phyloP scores from a whole-genome alignment of 2,797 vertebrate species.

The Meriones psammophilus region DNA sequence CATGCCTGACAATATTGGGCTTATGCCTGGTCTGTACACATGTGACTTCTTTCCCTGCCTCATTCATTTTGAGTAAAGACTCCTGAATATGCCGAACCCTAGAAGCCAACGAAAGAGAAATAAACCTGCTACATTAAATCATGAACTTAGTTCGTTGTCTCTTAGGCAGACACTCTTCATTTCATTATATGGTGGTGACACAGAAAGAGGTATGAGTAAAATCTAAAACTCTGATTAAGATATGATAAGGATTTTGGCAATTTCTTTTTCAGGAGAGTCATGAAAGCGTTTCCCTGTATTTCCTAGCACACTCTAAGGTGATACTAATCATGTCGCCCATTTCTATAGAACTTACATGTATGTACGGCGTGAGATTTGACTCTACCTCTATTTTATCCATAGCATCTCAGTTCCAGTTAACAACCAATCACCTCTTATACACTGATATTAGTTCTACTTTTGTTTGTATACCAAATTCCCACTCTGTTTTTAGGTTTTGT shows the following conservation, averaged over 20 bases:
- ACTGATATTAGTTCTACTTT: background rate
- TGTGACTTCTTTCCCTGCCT: background rate
- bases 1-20: background rate
- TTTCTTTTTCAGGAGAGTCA: background rate
- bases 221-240: background rate
- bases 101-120: conserved; percentile 24
- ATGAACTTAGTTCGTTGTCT: background rate
- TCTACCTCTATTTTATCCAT: background rate
- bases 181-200: background rate
- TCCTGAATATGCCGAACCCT: background rate
- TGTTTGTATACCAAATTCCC: background rate
- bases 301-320: conserved; percentile 22
- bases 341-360: background rate
- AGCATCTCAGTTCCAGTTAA: background rate
- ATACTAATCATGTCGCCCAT: background rate
- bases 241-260: background rate
- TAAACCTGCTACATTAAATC: background rate
- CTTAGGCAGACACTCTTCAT: background rate
- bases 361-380: background rate
- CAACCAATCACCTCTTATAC: background rate
- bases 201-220: background rate
- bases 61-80: background rate
- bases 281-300: conserved; percentile 14
- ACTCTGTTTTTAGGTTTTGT: background rate
- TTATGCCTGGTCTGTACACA: background rate